A percentile compares a stretch with the other conserved stretches of the same genome.
These are phyloP conservation scores for Myiozetetes cayanensis DNA, from an alignment of 2,113 vertebrate genomes.

Conservation along the genomic window DNA sequence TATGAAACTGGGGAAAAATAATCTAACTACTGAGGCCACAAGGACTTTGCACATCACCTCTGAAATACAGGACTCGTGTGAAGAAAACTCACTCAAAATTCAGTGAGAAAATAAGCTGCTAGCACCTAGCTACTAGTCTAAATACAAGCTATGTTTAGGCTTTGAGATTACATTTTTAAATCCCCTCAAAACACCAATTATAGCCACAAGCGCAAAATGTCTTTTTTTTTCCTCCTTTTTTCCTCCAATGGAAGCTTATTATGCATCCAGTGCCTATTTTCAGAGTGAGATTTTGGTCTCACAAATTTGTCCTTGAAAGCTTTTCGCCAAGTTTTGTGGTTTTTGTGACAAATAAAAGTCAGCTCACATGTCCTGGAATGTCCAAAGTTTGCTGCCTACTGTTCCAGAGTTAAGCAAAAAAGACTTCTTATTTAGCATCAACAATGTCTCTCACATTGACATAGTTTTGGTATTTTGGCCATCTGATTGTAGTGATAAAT, in stretches of 20 bases:
- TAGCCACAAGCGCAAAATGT: background rate
- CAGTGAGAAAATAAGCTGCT: background rate
- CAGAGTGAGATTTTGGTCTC: background rate
- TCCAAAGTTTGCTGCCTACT: slow-evolving; percentile 51
- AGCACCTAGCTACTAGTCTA: background rate
- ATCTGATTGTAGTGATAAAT: slow-evolving; percentile 21
- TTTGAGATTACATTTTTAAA: background rate
- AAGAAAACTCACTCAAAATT: background rate
- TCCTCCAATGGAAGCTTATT: background rate
- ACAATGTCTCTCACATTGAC: background rate
- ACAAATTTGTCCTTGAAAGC: background rate
- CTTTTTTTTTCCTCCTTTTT: background rate
- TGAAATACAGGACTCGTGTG: background rate
- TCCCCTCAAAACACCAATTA: background rate
- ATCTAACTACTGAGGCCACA: slow-evolving; percentile 4
- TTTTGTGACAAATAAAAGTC: background rate
- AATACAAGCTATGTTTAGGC: background rate
- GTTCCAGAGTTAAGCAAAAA: slow-evolving; percentile 34
- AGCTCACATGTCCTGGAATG: slow-evolving; percentile 56
- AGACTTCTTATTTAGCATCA: background rate
- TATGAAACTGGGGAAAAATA: background rate
- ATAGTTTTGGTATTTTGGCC: background rate
- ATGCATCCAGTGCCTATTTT: background rate
- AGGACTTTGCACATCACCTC: slow-evolving; percentile 32
- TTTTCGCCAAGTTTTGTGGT: background rate